These are phyloP conservation scores for Astropecten irregularis DNA, from an alignment of 53 echinoderm and acorn worm species.

Conservation along the genomic window DNA sequence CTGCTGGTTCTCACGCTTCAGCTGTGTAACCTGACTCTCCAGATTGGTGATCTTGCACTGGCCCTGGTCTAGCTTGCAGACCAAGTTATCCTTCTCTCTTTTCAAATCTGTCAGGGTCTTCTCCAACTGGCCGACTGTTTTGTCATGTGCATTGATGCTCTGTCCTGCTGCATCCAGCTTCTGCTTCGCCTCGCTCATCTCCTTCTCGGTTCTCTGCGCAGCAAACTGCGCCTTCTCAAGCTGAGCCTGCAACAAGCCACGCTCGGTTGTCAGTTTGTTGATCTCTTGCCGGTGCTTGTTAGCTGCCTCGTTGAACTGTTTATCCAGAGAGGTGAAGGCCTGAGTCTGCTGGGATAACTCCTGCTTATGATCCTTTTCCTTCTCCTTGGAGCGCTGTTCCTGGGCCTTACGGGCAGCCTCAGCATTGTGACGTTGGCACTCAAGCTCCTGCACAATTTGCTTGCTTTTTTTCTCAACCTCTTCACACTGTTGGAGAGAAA, in stretches of 20 bases:
- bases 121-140: constrained; percentile 64
- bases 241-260: constrained; percentile 73
- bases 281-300: constrained; percentile 79
- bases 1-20: constrained; percentile 75
- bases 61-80: constrained; percentile 75
- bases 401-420: constrained; percentile 79
- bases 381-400: constrained; percentile 82
- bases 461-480: constrained; percentile 81
- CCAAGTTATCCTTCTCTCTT: constrained; percentile 78
- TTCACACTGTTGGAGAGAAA: constrained; percentile 25
- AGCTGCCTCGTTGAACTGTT: constrained; percentile 75
- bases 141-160: constrained; percentile 40
- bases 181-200: constrained; percentile 71
- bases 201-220: constrained; percentile 65
- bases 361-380: constrained; percentile 83
- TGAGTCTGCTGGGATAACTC: constrained; percentile 81
- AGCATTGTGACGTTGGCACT: constrained; percentile 96
- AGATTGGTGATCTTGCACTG: constrained; percentile 73
- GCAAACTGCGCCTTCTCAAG: constrained; percentile 71
- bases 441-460: constrained; percentile 76
- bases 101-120: constrained; percentile 71
- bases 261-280: constrained; percentile 67
- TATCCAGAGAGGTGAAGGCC: constrained; percentile 63
- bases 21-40: constrained; percentile 75
- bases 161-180: constrained; percentile 46